Evolutionary conservation across 2,888 invertebrate genomes (phyloP).

Genomic region (Lasioglossum oenotherae): DNA sequence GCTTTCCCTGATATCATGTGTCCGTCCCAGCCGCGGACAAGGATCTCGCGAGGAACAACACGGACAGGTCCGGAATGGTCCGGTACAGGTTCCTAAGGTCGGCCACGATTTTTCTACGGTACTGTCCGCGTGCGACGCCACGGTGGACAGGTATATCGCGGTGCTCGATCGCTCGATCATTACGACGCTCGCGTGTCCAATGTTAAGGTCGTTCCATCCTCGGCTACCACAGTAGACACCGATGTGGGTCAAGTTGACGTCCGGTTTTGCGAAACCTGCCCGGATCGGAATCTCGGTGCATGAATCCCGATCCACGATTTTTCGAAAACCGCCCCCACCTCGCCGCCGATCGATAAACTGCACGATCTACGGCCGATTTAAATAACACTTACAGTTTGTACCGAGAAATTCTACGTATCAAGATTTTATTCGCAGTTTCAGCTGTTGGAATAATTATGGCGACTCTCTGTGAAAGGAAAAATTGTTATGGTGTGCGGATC

Average conservation of each 20-base stretch:
- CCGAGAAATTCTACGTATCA: background rate
- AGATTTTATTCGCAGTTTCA: background rate
- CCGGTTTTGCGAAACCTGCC: constrained; percentile 71
- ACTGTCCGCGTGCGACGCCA: background rate
- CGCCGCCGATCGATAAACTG: background rate
- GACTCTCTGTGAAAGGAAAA: background rate
- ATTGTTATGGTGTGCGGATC: background rate
- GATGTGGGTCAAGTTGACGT: constrained; percentile 79
- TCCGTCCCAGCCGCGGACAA: constrained; percentile 28
- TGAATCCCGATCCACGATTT: background rate
- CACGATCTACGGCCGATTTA: background rate
- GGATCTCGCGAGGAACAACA: constrained; percentile 16
- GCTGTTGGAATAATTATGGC: background rate
- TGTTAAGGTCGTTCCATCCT: constrained; percentile 76
- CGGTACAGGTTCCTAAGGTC: background rate
- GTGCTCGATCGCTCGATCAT: constrained; percentile 12
- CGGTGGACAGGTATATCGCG: constrained; percentile 8
- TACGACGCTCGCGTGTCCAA: constrained; percentile 53
- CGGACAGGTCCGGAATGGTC: background rate
- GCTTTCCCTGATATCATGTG: constrained; percentile 76
- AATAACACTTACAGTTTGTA: background rate
- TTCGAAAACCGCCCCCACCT: background rate
- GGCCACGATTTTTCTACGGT: background rate
- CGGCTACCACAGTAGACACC: constrained; percentile 44
- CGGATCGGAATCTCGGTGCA: constrained; percentile 32